Percentiles rank a stretch among this genome's conserved stretches.
Evolutionary conservation across 2,888 invertebrate species (phyloP).

Genomic region (Dryococelus australis): DNA sequence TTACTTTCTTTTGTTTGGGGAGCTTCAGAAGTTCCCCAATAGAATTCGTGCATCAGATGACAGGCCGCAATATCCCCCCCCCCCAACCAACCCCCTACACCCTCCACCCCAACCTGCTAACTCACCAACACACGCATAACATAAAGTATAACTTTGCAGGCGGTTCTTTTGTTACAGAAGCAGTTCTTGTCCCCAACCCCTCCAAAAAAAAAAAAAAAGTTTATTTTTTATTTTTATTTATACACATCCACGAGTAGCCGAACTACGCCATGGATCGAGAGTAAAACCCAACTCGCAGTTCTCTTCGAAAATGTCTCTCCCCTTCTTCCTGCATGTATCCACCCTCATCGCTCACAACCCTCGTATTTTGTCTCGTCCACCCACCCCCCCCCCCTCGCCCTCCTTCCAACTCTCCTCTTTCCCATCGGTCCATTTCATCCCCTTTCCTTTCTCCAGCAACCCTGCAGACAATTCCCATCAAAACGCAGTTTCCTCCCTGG

Average conservation of each 20-base stretch:
- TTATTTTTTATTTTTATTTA: neutral
- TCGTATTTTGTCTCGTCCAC: neutral
- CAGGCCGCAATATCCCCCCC: neutral
- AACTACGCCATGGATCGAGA: neutral
- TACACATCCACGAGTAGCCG: neutral
- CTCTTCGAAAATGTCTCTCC: neutral
- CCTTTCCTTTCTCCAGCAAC: neutral
- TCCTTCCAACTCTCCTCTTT: neutral
- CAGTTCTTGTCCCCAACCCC: neutral
- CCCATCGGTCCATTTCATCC: neutral
- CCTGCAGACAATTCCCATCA: slow-evolving; percentile 23
- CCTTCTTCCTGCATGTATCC: neutral
- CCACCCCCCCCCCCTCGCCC: neutral
- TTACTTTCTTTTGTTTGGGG: neutral
- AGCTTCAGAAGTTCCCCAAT: neutral
- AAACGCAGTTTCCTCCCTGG: slow-evolving; percentile 20
- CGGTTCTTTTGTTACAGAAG: neutral
- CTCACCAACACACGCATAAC: neutral
- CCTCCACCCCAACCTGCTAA: too few species aligned
- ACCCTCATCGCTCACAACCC: slow-evolving; percentile 13
- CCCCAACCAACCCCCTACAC: neutral
- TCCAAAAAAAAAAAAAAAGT: neutral
- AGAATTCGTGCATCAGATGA: neutral
- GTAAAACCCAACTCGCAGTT: neutral
- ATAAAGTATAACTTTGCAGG: neutral